Base-by-base conservation (phyloP, 2,888 invertebrate genomes). In the Hipparchia semele region DNA sequence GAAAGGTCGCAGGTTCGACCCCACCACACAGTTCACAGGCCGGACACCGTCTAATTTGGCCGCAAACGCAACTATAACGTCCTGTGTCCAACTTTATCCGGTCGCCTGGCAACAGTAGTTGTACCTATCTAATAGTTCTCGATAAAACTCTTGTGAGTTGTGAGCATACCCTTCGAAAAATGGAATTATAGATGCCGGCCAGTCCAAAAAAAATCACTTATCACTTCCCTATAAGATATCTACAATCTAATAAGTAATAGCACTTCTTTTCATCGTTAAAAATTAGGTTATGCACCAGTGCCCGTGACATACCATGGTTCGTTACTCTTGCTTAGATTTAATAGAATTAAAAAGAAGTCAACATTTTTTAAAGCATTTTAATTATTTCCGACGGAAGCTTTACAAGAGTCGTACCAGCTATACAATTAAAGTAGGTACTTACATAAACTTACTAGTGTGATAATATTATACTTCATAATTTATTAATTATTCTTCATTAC, bases 331-430 rank as follows among this genome's bases (percentile, higher is more conserved):
- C 80, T 82, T 81, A 82, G 82, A 83, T 83, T 85, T 87, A 87
- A 92, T 90, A 91, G 87, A 90, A 91, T 92, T 91, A 89, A 86
- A 51, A 10, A 64, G 33, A 51, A 79, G 79, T 79, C 51, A 68
- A 82, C 84, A 84, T 84, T 86, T 86, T 81, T 84, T 83, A 12
- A 71, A 67, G 81, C 80, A 82, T 80, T 23, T 83, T 90, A 89
- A 91, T 90, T 89, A 84, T 87, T 90, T 91, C 91, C 91, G 88
- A 84, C 86, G 86, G 82, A 83, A 84, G 84, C 66, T 67, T 45
- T 39, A 66, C 58, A 71, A 71, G 71, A 71, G 60, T 51, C 5
- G 56, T 53, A 23, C 60, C 64, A 74, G 70, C 70, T 72, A 70
- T 65, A 64, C 39, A 39, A 39, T 39, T 39, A 39, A 39, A 39